Evolutionary conservation across 2,797 vertebrate genomes (phyloP), one percentile per base, ranked within the genome.

Genomic region (Erithacus rubecula): DNA sequence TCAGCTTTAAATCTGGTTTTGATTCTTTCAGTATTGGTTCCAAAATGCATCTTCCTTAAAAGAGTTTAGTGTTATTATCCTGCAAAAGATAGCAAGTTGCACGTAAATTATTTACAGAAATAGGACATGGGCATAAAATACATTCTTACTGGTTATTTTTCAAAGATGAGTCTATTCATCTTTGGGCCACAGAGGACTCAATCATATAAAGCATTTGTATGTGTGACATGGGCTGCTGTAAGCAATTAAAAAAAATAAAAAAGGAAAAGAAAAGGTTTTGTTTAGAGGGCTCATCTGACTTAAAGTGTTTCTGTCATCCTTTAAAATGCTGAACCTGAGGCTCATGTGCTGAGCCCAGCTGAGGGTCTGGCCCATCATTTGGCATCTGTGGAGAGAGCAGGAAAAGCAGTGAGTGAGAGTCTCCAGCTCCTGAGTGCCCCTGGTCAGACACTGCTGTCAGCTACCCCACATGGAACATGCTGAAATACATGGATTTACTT

Each of bases 271-370:
- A 65, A 60, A 51, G 8, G 0, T 56, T 90, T 95, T 89, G 43
- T 91, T 91, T 65, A 37, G 79, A 71, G 80, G 62, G 43, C 36
- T 93, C 30, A 86, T 93, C 65, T 96, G 84, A 92, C 89, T 62
- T 93, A 58, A 85, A 87, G 26, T 26, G 4, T 95, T 95, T 93
- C 65, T 96, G 92, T 93, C 89, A 78, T 71, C 46, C 39, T 92
- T 74, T 92, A 90, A 96, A 95, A 89, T 63, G 75, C 29, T 94
- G 92, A 89, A 94, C 92, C 93, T 68, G 68, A 81, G 87, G 90
- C 82, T 95, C 29, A n/a, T 83, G 51, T 49, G n/a, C 21, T 59
- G 44, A 81, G 67, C 83, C 82, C 92, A 93, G 92, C 83, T 95
- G 92, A 92, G 92, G 55, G 87, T 84, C 77, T 87, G 44, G 68